Conservation (phyloP, 92 coral and sea anemone species). For the Epizoanthus fatuus region DNA sequence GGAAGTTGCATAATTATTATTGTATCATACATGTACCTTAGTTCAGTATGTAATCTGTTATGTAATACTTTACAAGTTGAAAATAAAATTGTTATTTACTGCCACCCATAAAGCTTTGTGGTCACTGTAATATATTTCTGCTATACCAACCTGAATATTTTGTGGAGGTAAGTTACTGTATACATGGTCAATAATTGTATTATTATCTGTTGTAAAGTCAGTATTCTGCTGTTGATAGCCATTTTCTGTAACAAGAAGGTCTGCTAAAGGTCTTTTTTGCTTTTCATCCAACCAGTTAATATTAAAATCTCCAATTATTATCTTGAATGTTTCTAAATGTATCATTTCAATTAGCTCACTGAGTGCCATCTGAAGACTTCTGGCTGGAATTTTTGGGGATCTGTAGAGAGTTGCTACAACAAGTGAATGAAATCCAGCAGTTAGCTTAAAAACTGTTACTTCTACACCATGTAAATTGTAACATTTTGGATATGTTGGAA, state of each 20-base stretch:
- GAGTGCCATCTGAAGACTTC: not conserved
- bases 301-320: not conserved
- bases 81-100: too few species aligned
- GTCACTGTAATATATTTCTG: not conserved
- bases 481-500: conserved; percentile 48
- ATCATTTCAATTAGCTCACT: not conserved
- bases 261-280: not conserved
- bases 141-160: not conserved
- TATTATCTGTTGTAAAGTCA: not conserved
- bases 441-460: conserved; percentile 42
- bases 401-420: conserved; percentile 37
- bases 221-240: not conserved
- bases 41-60: too few species aligned
- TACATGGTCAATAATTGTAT: not conserved
- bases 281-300: not conserved
- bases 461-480: conserved; percentile 62
- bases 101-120: not conserved
- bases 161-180: not conserved
- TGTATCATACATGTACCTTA: too few species aligned
- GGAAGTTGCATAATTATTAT: too few species aligned
- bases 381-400: conserved; percentile 37
- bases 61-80: too few species aligned
- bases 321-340: not conserved
- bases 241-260: not conserved
- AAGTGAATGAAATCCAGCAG: conserved; percentile 5